Base-by-base conservation (phyloP, 2,888 invertebrate species). In the Aethes cnicana region DNA sequence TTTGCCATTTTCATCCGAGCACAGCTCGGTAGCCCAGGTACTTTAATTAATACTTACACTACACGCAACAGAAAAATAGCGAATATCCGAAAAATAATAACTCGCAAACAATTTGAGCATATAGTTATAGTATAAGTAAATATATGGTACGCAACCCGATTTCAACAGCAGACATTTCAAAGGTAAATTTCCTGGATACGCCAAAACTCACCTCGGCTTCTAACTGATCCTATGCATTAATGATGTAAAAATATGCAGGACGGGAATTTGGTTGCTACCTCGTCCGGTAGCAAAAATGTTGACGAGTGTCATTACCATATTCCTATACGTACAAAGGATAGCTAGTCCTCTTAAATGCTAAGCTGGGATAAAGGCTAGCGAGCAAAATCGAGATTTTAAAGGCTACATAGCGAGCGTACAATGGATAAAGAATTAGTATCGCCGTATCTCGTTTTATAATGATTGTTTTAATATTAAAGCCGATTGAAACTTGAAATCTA, bases 201-300 rank as follows among this genome's bases (percentile, higher is more conserved):
- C 1, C 18, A 18, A 28, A 32, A 30, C 23, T 36, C 43, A 44
- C 44, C 23, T 44, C 25, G 18, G 26, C 21, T 39, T 18, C 26
- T 26, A 23, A 39, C 42, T 28, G 11, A 42, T 28, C 20, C 37
- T 18, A 46, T 37, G 32, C 52, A 52, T 52, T 46, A 52, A 52
- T 46, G 52, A 52, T 52, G 52, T 46, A 52, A 52, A 52, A 52
- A 52, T 52, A 52, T 52, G 52, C 52, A 52, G 52, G 52, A 46
- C 46, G 23, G 39, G 52, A 32, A 52, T 52, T 41, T 33, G 37
- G 39, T 17, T 32, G 30, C 44, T 28, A 36, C 50, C 36, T 32
- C 25, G 20, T 14, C 32, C 44, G 30, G 52, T 26, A 39, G 39
- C 52, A 52, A 52, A 52, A 52, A 52, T 52, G 32, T 52, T 46